Evolutionary conservation across 2,113 vertebrate genomes (phyloP).

Genomic region (Passerina amoena): DNA sequence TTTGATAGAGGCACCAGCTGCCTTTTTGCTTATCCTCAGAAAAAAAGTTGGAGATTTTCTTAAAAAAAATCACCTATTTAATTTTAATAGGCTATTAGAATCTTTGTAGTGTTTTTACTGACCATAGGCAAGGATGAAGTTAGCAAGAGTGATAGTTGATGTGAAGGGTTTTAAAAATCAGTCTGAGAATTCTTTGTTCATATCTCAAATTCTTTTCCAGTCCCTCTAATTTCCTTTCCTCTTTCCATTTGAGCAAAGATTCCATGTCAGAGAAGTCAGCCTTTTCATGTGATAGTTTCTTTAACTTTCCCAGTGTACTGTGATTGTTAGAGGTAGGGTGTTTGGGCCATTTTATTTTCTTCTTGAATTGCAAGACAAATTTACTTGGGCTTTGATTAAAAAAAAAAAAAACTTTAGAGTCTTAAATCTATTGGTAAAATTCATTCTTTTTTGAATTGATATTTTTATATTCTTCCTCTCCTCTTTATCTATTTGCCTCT

Average conservation of each 20-base stretch:
- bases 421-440: neutral
- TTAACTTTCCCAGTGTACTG: neutral
- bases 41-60: neutral
- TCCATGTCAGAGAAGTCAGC: neutral
- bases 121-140: neutral
- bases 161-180: neutral
- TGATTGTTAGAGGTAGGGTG: rapidly evolving
- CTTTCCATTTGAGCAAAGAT: neutral
- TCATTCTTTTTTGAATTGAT: neutral
- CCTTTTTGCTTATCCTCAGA: neutral
- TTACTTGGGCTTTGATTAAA: neutral
- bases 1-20: neutral
- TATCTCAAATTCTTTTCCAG: neutral
- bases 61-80: neutral
- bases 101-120: neutral
- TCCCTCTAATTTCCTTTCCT: neutral
- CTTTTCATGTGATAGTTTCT: neutral
- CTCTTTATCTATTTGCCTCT: neutral
- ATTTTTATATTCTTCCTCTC: neutral
- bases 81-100: neutral
- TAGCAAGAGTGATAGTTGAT: neutral
- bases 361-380: neutral
- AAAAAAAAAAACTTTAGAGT: neutral
- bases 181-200: neutral
- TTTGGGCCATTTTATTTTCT: neutral